Conservation (phyloP, 2,113 vertebrate genomes). For the Notarius quadriscutis region DNA sequence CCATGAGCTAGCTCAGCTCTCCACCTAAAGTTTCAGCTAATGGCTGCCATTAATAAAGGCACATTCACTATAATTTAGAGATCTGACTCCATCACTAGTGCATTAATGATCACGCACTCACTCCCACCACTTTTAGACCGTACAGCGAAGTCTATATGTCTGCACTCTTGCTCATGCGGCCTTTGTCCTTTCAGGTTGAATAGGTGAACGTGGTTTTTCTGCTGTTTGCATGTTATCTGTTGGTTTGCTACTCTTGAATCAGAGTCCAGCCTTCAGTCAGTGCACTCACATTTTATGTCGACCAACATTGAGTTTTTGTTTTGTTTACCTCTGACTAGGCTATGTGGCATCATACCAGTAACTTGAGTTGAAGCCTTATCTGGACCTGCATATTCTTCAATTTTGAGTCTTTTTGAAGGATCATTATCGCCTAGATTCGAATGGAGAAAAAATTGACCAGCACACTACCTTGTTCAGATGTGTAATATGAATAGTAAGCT, state of each 20-base stretch:
- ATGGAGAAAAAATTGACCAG: not conserved
- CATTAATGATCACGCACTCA: slow-evolving; percentile 1
- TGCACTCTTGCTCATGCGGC: slow-evolving; percentile 32
- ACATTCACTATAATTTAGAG: not conserved
- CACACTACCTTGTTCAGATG: not conserved
- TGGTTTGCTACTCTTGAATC: slow-evolving; percentile 4
- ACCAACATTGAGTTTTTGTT: not conserved
- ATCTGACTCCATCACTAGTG: slow-evolving; percentile 27
- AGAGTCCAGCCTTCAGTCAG: not conserved
- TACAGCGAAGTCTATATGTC: slow-evolving; percentile 1
- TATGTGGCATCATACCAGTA: not conserved
- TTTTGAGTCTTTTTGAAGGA: not conserved
- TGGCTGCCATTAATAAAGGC: not conserved
- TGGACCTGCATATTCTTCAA: not conserved
- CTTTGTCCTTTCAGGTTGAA: slow-evolving; percentile 26
- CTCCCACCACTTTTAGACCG: slow-evolving; percentile 10
- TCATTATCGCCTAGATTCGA: not conserved
- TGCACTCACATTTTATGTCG: slow-evolving; percentile 2
- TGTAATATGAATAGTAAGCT: not conserved
- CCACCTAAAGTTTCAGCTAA: slow-evolving; percentile 62
- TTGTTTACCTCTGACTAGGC: slow-evolving; percentile 15
- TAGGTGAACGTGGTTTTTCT: not conserved
- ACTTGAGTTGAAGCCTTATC: not conserved
- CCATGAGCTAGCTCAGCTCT: slow-evolving; percentile 77
- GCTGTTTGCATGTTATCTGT: not conserved